Evolutionary conservation across 2,113 vertebrate species (phyloP).

Genomic region (Chitala chitala): DNA sequence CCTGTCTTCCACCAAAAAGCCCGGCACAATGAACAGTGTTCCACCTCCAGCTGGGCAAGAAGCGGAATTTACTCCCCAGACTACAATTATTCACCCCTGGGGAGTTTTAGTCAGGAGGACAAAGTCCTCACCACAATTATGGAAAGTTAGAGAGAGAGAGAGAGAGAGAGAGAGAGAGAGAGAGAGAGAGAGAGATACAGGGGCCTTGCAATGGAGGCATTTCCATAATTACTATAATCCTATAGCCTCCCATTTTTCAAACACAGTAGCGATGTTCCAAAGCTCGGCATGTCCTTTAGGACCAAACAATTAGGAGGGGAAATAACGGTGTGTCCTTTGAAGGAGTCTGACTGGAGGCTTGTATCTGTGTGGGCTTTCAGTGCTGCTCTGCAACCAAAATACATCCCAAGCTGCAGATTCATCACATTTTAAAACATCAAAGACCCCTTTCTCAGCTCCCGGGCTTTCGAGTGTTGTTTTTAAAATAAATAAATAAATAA

Average conservation of each 20-base stretch:
- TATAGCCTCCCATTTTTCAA: background rate
- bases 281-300: background rate
- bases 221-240: slow-evolving; percentile 4
- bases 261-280: background rate
- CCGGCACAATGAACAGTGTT: background rate
- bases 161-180: too few species aligned
- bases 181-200: too few species aligned
- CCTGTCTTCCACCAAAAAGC: background rate
- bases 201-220: background rate
- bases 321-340: background rate
- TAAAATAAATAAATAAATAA: too few species aligned
- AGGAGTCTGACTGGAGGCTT: background rate
- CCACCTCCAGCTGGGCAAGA: background rate
- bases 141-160: too few species aligned
- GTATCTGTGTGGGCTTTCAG: background rate
- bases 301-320: background rate
- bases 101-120: background rate
- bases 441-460: too few species aligned
- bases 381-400: too few species aligned
- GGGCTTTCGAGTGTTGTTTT: too few species aligned
- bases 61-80: background rate
- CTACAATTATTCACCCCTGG: background rate
- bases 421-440: too few species aligned
- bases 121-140: background rate
- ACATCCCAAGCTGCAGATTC: too few species aligned